Conservation (phyloP, 2,113 vertebrate genomes). For the Telmatochromis sp. region DNA sequence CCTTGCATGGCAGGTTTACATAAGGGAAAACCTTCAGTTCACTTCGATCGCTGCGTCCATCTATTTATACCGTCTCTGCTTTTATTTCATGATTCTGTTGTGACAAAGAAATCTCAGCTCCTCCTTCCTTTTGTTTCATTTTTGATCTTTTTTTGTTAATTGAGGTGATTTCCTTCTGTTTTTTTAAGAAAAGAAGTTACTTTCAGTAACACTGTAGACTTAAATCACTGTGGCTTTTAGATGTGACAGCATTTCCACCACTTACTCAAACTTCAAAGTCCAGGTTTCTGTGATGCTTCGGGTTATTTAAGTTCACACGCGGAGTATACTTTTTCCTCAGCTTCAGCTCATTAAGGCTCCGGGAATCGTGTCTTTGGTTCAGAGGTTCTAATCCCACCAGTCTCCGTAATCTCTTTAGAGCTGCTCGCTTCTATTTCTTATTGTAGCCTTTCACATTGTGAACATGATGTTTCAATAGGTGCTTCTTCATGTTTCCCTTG, state of each 20-base stretch:
- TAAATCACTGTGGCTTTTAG: not conserved
- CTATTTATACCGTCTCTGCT: not conserved
- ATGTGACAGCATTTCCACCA: not conserved
- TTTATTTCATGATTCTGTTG: not conserved
- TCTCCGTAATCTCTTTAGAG: conserved; percentile 23
- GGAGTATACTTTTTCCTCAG: not conserved
- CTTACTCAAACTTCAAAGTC: conserved; percentile 2
- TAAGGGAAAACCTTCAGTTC: not conserved
- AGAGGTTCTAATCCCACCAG: conserved; percentile 11
- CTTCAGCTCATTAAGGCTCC: not conserved
- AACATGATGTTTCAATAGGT: not conserved
- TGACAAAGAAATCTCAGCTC: not conserved
- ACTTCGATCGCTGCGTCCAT: not conserved
- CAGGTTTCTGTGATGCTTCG: not conserved
- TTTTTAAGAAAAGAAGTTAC: not conserved
- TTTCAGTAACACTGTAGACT: not conserved
- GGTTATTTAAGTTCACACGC: conserved; percentile 10
- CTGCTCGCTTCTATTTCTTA: not conserved
- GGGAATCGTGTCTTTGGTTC: conserved; percentile 29
- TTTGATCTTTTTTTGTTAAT: not conserved
- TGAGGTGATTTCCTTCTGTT: not conserved
- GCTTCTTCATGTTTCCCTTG: not conserved
- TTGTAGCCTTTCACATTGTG: not conserved
- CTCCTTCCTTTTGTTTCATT: not conserved
- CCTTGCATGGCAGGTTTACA: not conserved